Conservation (phyloP, 1,140 invertebrate genomes). For the Caenorhabditis remanei region DNA sequence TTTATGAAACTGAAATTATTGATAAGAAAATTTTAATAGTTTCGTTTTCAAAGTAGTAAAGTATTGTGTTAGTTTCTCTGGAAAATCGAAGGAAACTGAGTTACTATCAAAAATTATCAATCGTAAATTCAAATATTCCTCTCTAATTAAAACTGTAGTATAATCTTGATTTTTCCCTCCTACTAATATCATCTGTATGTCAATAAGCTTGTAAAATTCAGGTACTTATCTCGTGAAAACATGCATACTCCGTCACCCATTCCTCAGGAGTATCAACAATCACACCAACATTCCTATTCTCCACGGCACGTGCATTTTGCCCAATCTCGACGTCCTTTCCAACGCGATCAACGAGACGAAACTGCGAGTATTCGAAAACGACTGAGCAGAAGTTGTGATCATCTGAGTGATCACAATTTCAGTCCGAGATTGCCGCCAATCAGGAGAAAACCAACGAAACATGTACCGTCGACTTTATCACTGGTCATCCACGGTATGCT, state of each 20-base stretch:
- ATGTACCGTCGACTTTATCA: conserved; percentile 19
- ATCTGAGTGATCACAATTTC: conserved; percentile 45
- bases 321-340: conserved; percentile 36
- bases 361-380: conserved; percentile 38
- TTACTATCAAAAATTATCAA: no score
- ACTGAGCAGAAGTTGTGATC: conserved; percentile 47
- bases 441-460: conserved; percentile 49
- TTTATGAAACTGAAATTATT: no score
- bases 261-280: conserved; percentile 44
- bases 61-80: no score
- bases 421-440: conserved; percentile 52
- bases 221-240: conserved; percentile 43
- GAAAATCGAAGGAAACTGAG: no score
- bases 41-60: no score
- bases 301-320: conserved; percentile 53
- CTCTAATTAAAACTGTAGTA: no score
- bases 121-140: no score
- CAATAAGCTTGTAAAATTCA: neutral
- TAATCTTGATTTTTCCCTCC: no score
- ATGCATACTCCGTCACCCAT: conserved; percentile 51
- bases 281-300: neutral
- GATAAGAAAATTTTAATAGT: no score
- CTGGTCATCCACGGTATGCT: conserved; percentile 41
- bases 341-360: conserved; percentile 45
- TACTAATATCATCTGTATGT: neutral